These are phyloP conservation scores for Callaeas wilsoni DNA, from an alignment of 2,113 vertebrate genomes.

Conservation along the genomic window DNA sequence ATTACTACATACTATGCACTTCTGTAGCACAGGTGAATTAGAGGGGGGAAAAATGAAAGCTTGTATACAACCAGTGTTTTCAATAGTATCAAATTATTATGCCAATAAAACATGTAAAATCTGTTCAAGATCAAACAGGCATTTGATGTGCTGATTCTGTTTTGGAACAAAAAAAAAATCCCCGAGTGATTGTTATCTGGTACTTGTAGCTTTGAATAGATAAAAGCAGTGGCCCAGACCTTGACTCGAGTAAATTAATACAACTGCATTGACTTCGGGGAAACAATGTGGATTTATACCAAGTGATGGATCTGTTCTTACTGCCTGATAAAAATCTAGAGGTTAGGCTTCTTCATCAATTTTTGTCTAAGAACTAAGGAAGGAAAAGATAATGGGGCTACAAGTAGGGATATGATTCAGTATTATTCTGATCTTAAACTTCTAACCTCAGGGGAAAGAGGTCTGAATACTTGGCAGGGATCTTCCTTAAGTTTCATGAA, in stretches of 20 bases:
- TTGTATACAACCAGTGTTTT: neutral
- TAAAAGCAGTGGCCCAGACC: conserved; percentile 5
- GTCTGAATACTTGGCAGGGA: conserved; percentile 15
- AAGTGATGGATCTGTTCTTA: conserved; percentile 18
- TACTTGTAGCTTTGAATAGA: conserved; percentile 18
- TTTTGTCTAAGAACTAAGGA: conserved; percentile 12
- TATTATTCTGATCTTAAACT: conserved; percentile 26
- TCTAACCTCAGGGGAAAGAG: neutral
- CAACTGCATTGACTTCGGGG: neutral
- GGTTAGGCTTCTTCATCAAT: conserved; percentile 37
- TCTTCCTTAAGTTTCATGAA: conserved; percentile 64
- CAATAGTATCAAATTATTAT: conserved; percentile 9
- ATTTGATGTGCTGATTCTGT: conserved; percentile 6
- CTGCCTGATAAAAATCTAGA: conserved; percentile 44
- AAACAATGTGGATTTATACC: neutral
- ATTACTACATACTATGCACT: neutral
- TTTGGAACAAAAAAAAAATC: neutral
- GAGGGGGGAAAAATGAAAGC: neutral
- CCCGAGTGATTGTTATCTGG: neutral
- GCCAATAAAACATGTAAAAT: conserved; percentile 28
- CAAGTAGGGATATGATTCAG: conserved; percentile 17
- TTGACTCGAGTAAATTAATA: conserved; percentile 29
- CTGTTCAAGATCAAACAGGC: conserved; percentile 7
- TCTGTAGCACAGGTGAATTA: neutral
- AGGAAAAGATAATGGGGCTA: conserved; percentile 5